Base-by-base conservation (phyloP, 2,113 vertebrate genomes). In the Edolisoma coerulescens region DNA sequence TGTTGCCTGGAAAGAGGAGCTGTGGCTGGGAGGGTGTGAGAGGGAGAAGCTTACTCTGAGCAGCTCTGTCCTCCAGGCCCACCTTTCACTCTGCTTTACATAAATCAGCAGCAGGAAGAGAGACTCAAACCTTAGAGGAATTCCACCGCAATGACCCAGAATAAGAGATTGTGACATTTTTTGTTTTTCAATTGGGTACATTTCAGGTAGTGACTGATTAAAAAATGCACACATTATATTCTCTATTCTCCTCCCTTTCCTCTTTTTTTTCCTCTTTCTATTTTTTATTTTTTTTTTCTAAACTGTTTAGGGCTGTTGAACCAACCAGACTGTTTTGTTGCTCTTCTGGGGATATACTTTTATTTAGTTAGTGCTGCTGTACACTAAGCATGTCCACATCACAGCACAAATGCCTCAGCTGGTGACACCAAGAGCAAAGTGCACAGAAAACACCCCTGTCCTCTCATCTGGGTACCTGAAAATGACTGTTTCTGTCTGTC, bases 131-230 rank as follows among this genome's bases (percentile, higher is more conserved):
- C 61, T 84, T 71, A 65, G 33, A 93, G 82, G 89, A 96, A 97
- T 97, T 96, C 93, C 93, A 87, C 74, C 32, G 11, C 93, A 80
- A 21, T 96, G 97, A 97, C 96, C 97, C 97, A 92, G 93, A 97
- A 94, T 95, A 96, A 96, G 84, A 95, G 75, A 94, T 57, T 75
- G 50, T 95, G 96, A 94, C 96, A 96, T 93, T 96, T 93, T 77
- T 63, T 73, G 16, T 41, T 96, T 96, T 93, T 93, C 92, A 97
- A 92, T 96, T 97, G 87, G 93, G 78, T 92, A 73, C 50, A 92
- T 96, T 97, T 96, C 41, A 35, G 32, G 77, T 85, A 71, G 61
- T 28, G 57, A 73, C n/a, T 91, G 82, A 92, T 81, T 89, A 42
- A 88, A 84, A 83, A 60, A 87, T 64, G 59, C 10, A 16, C 19